Conservation (phyloP, 2,888 invertebrate genomes). For the Acleris literana region DNA sequence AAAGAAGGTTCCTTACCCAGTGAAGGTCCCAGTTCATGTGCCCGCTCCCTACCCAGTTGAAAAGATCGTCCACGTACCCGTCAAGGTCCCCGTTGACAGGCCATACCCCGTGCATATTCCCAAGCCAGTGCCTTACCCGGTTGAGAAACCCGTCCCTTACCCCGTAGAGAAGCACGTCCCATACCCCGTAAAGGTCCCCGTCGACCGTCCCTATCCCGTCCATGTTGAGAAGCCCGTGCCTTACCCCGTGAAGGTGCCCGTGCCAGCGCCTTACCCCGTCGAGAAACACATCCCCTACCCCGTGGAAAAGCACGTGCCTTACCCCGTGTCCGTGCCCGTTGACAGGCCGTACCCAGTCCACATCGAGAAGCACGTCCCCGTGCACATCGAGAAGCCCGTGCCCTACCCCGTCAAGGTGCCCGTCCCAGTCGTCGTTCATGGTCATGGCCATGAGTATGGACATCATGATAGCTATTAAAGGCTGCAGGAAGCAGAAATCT, state of each 20-base stretch:
- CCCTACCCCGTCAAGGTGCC: slow-evolving; percentile 86
- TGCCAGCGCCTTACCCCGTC: slow-evolving; percentile 86
- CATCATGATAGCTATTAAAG: slow-evolving; percentile 81
- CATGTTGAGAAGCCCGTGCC: slow-evolving; percentile 84
- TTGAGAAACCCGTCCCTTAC: slow-evolving; percentile 85
- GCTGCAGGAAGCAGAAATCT: slow-evolving; percentile 80
- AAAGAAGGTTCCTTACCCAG: slow-evolving; percentile 86
- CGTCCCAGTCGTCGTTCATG: slow-evolving; percentile 77
- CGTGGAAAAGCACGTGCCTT: slow-evolving; percentile 86
- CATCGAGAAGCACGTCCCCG: slow-evolving; percentile 86
- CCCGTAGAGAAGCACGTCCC: slow-evolving; percentile 84
- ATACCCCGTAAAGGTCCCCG: slow-evolving; percentile 86
- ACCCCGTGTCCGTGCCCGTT: slow-evolving; percentile 86
- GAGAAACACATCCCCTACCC: slow-evolving; percentile 86
- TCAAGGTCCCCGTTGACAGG: slow-evolving; percentile 86
- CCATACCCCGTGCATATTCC: slow-evolving; percentile 86
- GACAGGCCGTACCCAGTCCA: slow-evolving; percentile 86
- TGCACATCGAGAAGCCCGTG: slow-evolving; percentile 85
- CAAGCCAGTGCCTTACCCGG: slow-evolving; percentile 82
- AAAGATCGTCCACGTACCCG: slow-evolving; percentile 83
- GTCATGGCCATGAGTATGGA: slow-evolving; percentile 77
- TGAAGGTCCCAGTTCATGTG: slow-evolving; percentile 84
- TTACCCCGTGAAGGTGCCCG: slow-evolving; percentile 86
- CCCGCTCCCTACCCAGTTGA: slow-evolving; percentile 85
- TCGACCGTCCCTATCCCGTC: slow-evolving; percentile 86